Conservation (phyloP, 2,113 vertebrate genomes). For the Ochotona princeps region DNA sequence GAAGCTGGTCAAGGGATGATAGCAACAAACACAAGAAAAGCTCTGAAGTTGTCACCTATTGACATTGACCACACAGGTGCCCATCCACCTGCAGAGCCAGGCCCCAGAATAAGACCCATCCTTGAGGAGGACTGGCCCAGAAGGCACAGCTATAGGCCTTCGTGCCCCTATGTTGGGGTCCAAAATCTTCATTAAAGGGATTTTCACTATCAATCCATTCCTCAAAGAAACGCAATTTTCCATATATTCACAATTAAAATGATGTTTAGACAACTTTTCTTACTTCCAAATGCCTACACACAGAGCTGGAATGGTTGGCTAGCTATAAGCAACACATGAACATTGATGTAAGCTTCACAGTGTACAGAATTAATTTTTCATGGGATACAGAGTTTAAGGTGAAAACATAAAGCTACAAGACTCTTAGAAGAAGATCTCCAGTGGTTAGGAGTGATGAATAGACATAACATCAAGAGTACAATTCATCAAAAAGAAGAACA, state of each 20-base stretch:
- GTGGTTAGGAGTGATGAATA: not conserved
- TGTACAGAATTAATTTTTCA: not conserved
- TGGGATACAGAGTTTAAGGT: not conserved
- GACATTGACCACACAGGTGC: not conserved
- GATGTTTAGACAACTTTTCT: not conserved
- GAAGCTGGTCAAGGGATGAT: not conserved
- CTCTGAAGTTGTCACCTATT: not conserved
- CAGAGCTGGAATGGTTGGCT: not conserved
- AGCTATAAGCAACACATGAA: not conserved
- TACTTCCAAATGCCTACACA: not conserved
- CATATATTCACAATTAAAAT: not conserved
- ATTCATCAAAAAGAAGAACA: not conserved
- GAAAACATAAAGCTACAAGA: not conserved
- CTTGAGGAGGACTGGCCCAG: not conserved
- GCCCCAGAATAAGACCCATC: not conserved
- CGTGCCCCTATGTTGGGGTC: not conserved
- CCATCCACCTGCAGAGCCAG: not conserved
- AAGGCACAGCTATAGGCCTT: not conserved
- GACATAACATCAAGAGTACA: not conserved
- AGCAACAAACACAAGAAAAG: not conserved
- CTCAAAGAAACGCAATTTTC: not conserved
- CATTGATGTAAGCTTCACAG: not conserved
- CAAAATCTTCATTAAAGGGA: not conserved
- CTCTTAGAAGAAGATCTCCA: not conserved
- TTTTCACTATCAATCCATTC: not conserved